Conservation (phyloP, 92 coral and sea anemone species). For the Actinostola sp. region DNA sequence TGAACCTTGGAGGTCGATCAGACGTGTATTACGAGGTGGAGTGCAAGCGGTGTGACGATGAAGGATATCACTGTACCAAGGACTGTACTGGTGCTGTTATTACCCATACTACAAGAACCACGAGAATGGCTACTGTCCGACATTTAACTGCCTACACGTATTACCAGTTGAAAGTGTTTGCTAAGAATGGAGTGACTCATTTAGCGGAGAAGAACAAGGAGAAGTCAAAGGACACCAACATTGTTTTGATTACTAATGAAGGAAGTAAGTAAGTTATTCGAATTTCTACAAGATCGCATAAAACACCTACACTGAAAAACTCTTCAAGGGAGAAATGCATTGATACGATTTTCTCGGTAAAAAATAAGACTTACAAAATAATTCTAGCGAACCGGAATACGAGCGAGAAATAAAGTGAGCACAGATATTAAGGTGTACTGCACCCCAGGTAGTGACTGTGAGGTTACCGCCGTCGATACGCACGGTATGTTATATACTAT, state of each 20-base stretch:
- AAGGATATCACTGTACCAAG: conserved; percentile 24
- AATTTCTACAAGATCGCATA: too few species aligned
- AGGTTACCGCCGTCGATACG: too few species aligned
- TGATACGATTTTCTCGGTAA: too few species aligned
- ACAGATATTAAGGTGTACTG: too few species aligned
- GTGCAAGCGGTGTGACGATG: conserved; percentile 44
- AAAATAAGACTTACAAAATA: too few species aligned
- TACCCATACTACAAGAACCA: conserved; percentile 1
- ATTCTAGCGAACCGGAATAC: too few species aligned
- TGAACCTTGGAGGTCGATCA: conserved; percentile 33
- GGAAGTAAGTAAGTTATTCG: conserved; percentile 58
- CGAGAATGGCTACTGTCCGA: conserved; percentile 10
- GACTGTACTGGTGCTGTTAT: conserved; percentile 22
- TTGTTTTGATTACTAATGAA: conserved; percentile 38
- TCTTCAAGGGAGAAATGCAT: too few species aligned
- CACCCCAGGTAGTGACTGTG: too few species aligned
- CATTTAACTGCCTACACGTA: conserved; percentile 25
- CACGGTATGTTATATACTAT: too few species aligned
- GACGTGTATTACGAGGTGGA: conserved; percentile 49
- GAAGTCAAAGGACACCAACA: conserved; percentile 18
- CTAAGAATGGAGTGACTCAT: conserved; percentile 57
- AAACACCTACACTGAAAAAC: too few species aligned
- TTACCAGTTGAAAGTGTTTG: conserved; percentile 37
- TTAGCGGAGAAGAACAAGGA: conserved; percentile 54
- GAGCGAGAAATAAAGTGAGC: too few species aligned